Evolutionary conservation across 1,140 invertebrate genomes (phyloP), one percentile per base, ranked within the genome.

Genomic region (Cyclina sinensis): DNA sequence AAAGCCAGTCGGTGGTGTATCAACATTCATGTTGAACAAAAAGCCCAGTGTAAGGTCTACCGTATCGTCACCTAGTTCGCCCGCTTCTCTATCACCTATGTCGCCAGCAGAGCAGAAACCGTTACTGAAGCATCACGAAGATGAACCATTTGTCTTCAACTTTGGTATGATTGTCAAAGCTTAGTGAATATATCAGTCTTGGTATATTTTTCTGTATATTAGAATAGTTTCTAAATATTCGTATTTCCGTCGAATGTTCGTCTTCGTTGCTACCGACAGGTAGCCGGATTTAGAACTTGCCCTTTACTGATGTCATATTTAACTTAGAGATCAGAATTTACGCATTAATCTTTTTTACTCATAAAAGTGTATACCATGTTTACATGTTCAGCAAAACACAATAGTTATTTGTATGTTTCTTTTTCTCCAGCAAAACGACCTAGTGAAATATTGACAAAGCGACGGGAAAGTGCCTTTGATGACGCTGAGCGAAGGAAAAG

Each of bases 151-250:
- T 2, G 59, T 87, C 14, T 87, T 87, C 35, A 87, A 87, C 24
- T 87, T 87, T 59, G 37, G 85, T 87, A 70, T 21, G 54, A 82
- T 24, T 62, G 43, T n/a, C n/a, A n/a, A n/a, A n/a, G n/a, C n/a
- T n/a, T n/a, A n/a, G n/a, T n/a, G n/a, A n/a, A n/a, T n/a, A n/a
- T n/a, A n/a, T n/a, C n/a, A n/a, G n/a, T n/a, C n/a, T n/a, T n/a
- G n/a, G n/a, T n/a, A n/a, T n/a, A n/a, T n/a, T n/a, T n/a, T n/a
- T n/a, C n/a, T n/a, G n/a, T n/a, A n/a, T n/a, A n/a, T n/a, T n/a
- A n/a, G n/a, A n/a, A n/a, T n/a, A n/a, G n/a, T n/a, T n/a, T n/a
- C n/a, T n/a, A n/a, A n/a, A n/a, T n/a, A n/a, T n/a, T n/a, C n/a
- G n/a, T n/a, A n/a, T n/a, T n/a, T n/a, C n/a, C n/a, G n/a, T n/a